Evolutionary conservation across 2,797 vertebrate genomes (phyloP), one percentile per base, ranked within the genome.

Genomic region (Clarias pachynema): DNA sequence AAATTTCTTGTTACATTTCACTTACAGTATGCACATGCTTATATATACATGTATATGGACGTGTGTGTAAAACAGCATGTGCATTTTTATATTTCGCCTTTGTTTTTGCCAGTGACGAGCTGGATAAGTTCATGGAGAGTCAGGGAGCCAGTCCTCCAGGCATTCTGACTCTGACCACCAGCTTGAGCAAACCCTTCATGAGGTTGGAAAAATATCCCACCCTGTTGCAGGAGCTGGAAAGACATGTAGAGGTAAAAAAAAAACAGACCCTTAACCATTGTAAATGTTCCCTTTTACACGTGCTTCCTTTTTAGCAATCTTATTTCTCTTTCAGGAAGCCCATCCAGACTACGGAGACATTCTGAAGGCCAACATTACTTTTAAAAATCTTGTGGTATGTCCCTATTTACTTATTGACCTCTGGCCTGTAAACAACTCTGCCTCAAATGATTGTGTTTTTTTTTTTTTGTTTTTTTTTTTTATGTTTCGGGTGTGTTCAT

Each of bases 141-240:
- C 97, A 99, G 93, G 98, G 98, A 78, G 97, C 97, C 0, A 94
- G 94, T 79, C 92, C 92, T 85, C 96, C 97, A 5, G 97, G 98
- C 12, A 96, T 98, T 88, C 94, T 99, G 85, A 96, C 97, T 83
- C 94, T 99, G 91, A 99, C 98, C 86, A 98, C 96, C 79, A 98
- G 97, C 87, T 97, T 99, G 92, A 99, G 98, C 94, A 99, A 97
- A 89, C 97, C 98, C 56, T 99, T 99, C 92, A 96, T 98, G 94
- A 96, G 98, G 89, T 95, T 99, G 79, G 98, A 99, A 89, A 99
- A 99, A 88, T 99, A 99, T 2, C 96, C 97, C 73, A 96, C 96
- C 0, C 95, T 99, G 84, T 94, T 99, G 88, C 98, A 98, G 93
- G 98, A 99, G 93, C 92, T 99, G 89, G 97, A 99, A 94, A 93